Evolutionary conservation across 2,113 vertebrate genomes (phyloP).

Genomic region (Nerophis lumbriciformis): DNA sequence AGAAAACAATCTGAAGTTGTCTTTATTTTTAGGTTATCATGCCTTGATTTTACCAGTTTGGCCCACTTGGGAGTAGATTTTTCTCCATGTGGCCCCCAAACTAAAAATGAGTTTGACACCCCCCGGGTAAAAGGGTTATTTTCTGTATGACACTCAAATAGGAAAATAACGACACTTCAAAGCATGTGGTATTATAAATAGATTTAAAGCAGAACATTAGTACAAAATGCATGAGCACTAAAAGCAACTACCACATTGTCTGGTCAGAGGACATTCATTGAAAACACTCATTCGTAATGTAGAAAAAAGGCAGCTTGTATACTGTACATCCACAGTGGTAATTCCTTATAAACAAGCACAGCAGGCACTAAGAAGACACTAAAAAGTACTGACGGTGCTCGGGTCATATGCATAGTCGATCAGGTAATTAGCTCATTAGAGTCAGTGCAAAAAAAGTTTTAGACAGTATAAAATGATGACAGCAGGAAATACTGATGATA

Average conservation of each 20-base stretch:
- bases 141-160: neutral
- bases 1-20: too few species aligned
- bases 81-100: too few species aligned
- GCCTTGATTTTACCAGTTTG: too few species aligned
- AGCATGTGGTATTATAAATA: conserved; percentile 15
- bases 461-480: conserved; percentile 3
- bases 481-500: conserved; percentile 2
- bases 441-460: conserved; percentile 10
- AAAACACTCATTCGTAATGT: conserved; percentile 52
- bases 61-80: too few species aligned
- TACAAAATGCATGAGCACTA: conserved; percentile 48
- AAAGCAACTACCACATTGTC: conserved; percentile 12
- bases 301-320: conserved; percentile 64
- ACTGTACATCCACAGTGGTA: conserved; percentile 20
- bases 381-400: conserved; percentile 39
- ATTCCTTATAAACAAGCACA: conserved; percentile 18
- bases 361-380: conserved; percentile 17
- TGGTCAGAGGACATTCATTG: conserved; percentile 32
- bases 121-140: neutral
- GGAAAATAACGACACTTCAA: neutral
- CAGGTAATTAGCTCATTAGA: conserved; percentile 8
- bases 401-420: conserved; percentile 61
- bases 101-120: too few species aligned
- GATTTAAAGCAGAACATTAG: conserved; percentile 50
- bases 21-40: too few species aligned